Percentiles rank a stretch among this genome's conserved stretches.
phyloP scores from a whole-genome alignment of 1,140 invertebrate genomes.

The Drosophila serrata region DNA sequence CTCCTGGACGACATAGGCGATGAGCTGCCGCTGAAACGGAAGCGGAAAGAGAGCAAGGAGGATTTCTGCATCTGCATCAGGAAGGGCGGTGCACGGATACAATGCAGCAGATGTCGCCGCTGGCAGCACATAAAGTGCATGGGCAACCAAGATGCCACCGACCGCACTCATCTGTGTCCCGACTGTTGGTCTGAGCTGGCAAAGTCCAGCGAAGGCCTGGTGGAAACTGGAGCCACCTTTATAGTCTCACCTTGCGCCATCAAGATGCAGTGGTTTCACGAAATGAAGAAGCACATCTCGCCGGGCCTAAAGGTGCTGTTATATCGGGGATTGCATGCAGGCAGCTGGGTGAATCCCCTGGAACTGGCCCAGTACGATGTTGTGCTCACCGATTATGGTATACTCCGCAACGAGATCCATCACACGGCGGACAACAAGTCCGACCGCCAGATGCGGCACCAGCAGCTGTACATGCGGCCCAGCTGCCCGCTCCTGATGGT shows the following conservation, averaged over 20 bases:
- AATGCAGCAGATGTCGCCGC: constrained; percentile 55
- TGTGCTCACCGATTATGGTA: constrained; percentile 91
- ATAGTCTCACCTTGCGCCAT: constrained; percentile 91
- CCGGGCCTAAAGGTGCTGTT: constrained; percentile 86
- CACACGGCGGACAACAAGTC: constrained; percentile 72
- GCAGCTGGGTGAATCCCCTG: constrained; percentile 89
- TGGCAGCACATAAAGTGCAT: constrained; percentile 74
- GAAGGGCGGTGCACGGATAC: neutral
- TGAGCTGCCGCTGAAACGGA: constrained; percentile 45
- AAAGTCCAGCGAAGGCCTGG: constrained; percentile 28
- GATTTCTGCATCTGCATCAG: constrained; percentile 58
- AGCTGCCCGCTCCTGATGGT: constrained; percentile 89
- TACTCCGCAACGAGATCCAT: constrained; percentile 88
- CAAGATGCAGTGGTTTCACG: constrained; percentile 90
- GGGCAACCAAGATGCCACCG: neutral
- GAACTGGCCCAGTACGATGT: constrained; percentile 90
- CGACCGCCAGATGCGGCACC: constrained; percentile 57
- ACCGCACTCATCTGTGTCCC: constrained; percentile 65
- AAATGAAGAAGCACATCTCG: constrained; percentile 89
- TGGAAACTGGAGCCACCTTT: constrained; percentile 89
- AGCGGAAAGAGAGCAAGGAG: neutral
- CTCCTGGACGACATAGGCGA: constrained; percentile 30
- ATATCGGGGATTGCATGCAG: constrained; percentile 87
- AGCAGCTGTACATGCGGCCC: constrained; percentile 72
- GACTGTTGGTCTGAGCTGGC: constrained; percentile 65